Evolutionary conservation across 2,113 vertebrate species (phyloP), one percentile per base, ranked within the genome.

Genomic region (Aldabrachelys gigantea): DNA sequence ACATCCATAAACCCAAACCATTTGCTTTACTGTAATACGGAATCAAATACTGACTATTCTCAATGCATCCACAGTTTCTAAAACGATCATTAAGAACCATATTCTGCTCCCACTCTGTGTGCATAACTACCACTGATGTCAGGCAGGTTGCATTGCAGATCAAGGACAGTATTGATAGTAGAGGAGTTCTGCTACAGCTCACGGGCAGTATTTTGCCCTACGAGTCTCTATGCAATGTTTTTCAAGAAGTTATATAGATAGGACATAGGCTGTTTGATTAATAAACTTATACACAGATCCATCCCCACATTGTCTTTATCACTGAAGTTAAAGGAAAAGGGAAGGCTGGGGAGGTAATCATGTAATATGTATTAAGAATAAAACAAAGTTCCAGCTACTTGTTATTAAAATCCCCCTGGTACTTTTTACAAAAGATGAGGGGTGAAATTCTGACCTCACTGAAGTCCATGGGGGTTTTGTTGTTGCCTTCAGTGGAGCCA

Each of bases 31-130:
- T 94, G 11, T 87, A 80, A 49, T 9, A 75, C 89, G 38, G 85
- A 93, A 87, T 95, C 89, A 88, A 88, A 89, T 86, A 3, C 81
- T 91, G 81, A 86, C 93, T 92, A 93, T 95, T 95, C 80, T 90
- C 91, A 85, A 1, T 83, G 57, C 82, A 53, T 91, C 69, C 38
- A 47, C n/a, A 85, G 54, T 4, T 1, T 91, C 89, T 87, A 79
- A 92, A 94, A 78, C 53, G 79, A 89, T 83, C 83, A 35, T 88
- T 83, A 53, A 85, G 85, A 92, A 81, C 72, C 82, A 3, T 16
- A 49, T 22, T 29, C 56, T 94, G 82, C 87, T 90, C 89, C 54
- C 57, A 31, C 44, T 7, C 62, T 31, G 84, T 89, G 8, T 78
- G 17, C 65, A 76, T 83, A 95, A 91, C 82, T 38, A 25, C 84